Conservation (phyloP, 2,113 vertebrate genomes). For the Paraplagusia blochii region DNA sequence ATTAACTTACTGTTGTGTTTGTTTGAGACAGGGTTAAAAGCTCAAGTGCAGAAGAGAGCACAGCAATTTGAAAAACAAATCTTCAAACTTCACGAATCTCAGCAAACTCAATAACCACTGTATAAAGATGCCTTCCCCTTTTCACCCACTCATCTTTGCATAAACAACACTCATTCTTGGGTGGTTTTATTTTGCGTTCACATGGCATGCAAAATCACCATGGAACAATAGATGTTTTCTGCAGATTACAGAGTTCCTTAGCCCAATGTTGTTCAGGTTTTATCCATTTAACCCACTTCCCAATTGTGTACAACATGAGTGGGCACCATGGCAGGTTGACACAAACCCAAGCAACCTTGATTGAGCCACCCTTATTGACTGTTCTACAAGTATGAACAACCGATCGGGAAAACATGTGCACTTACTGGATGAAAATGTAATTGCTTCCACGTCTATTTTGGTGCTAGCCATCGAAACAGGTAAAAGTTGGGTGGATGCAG, state of each 20-base stretch:
- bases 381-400: slow-evolving; percentile 51
- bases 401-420: slow-evolving; percentile 9
- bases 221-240: slow-evolving; percentile 14
- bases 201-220: background rate
- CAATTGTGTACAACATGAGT: slow-evolving; percentile 36
- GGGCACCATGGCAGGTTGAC: slow-evolving; percentile 37
- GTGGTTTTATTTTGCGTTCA: background rate
- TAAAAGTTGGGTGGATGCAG: slow-evolving; percentile 41
- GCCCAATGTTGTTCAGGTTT: slow-evolving; percentile 21
- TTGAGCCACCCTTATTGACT: slow-evolving; percentile 30
- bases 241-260: slow-evolving; percentile 42
- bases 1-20: no score
- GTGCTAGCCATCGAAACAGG: slow-evolving; percentile 44
- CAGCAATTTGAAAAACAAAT: no score
- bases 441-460: slow-evolving; percentile 39
- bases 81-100: no score
- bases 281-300: slow-evolving; percentile 22
- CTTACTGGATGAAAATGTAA: slow-evolving; percentile 14
- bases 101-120: no score
- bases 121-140: no score
- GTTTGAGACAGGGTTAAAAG: no score
- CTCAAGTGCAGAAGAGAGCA: no score
- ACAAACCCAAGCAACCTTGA: slow-evolving; percentile 31
- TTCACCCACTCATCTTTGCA: no score
- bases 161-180: no score